Percentiles rank a stretch among this genome's conserved stretches.
Evolutionary conservation across 2,888 invertebrate genomes (phyloP).

Genomic region (Thymelicus acteon): DNA sequence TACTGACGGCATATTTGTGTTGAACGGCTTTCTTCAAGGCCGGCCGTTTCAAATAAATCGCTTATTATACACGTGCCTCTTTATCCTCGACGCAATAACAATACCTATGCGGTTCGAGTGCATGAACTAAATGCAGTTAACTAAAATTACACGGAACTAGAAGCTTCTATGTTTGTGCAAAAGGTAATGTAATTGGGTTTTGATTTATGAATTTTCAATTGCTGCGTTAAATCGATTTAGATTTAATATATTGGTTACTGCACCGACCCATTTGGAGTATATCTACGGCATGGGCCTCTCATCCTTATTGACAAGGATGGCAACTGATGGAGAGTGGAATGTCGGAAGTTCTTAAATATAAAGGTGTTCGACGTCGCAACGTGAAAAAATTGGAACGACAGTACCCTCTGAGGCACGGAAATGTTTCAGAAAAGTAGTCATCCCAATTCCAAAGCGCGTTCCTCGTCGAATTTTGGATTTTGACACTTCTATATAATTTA

Average conservation of each 20-base stretch:
- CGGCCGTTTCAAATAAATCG: constrained; percentile 53
- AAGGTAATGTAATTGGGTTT: constrained; percentile 30
- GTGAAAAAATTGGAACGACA: too few relatives aligned
- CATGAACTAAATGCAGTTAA: constrained; percentile 34
- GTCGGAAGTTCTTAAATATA: too few relatives aligned
- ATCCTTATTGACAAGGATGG: too few relatives aligned
- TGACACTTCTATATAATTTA: too few relatives aligned
- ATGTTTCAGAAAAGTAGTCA: too few relatives aligned
- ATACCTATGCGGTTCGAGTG: constrained; percentile 28
- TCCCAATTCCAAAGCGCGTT: too few relatives aligned
- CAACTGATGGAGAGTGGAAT: too few relatives aligned
- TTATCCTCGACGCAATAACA: constrained; percentile 33
- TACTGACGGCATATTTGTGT: constrained; percentile 58
- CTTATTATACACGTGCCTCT: constrained; percentile 41
- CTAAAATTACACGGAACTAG: constrained; percentile 31
- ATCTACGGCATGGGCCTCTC: too few relatives aligned
- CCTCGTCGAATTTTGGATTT: too few relatives aligned
- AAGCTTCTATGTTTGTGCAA: constrained; percentile 28
- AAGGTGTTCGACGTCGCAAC: too few relatives aligned
- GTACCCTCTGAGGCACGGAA: too few relatives aligned
- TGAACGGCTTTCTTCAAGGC: constrained; percentile 64
- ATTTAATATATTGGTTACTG: constrained; percentile 8
- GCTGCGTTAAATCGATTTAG: constrained; percentile 23
- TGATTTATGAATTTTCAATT: constrained; percentile 37
- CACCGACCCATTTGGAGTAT: too few relatives aligned